Evolutionary conservation across 2,113 vertebrate genomes (phyloP).

Genomic region (Nesoenas mayeri): DNA sequence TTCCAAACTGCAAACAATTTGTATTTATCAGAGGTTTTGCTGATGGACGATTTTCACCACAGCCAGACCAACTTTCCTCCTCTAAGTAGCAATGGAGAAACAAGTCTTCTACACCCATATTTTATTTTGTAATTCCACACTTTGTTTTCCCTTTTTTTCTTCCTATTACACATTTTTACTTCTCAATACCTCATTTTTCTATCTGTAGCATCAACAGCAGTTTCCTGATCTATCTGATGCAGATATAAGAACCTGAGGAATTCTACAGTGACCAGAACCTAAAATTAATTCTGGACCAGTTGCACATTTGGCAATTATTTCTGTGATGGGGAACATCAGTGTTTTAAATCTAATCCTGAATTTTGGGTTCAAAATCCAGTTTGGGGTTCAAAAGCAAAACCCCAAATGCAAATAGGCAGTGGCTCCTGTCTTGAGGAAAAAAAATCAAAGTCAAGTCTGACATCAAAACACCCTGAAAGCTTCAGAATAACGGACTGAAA

Average conservation of each 20-base stretch:
- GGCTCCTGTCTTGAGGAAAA: background rate
- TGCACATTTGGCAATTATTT: background rate
- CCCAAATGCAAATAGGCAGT: background rate
- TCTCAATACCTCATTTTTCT: background rate
- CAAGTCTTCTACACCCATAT: background rate
- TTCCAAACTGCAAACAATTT: background rate
- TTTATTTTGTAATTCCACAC: background rate
- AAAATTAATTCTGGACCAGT: background rate
- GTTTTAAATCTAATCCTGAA: background rate
- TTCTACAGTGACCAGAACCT: background rate
- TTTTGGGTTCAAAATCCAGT: background rate
- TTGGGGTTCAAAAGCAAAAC: background rate
- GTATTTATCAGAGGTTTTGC: background rate
- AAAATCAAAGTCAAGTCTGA: background rate
- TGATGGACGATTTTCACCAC: background rate
- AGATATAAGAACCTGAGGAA: background rate
- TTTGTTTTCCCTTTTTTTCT: background rate
- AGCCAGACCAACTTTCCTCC: background rate
- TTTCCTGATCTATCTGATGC: background rate
- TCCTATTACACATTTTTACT: background rate
- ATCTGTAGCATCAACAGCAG: background rate
- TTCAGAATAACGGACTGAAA: background rate
- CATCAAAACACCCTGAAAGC: background rate
- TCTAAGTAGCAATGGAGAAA: background rate
- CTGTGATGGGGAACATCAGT: background rate